Evolutionary conservation across 2,888 invertebrate species (phyloP), one percentile per base, ranked within the genome.

Genomic region (Salpingus planirostris): DNA sequence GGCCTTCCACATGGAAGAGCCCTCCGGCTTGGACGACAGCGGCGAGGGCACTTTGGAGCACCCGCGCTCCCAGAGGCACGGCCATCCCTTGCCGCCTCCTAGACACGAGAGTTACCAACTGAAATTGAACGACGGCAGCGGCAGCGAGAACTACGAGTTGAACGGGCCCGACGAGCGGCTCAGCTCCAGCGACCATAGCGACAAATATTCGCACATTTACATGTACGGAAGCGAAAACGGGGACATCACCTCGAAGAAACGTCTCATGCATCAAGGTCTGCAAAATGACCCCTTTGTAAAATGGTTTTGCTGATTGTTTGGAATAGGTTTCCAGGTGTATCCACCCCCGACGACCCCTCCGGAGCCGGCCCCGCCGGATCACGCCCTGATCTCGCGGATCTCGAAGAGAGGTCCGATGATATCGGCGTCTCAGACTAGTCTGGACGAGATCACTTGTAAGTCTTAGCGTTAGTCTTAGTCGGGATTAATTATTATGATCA

Each of bases 1-100:
- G 57, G 84, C 91, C 11, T 88, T 88, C 64, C 82, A 90, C 44
- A 78, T 90, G 77, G 89, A 89, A 59, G 86, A 86, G 54, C 75
- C 66, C 2, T 54, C 57, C 6, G 64, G 61, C 43, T 60, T 72
- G 39, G 70, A 73, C 50, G 78, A 79, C 59, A 78, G 78, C 32
- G 80, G 78, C 2, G 80, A 80, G 57, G 78, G 78, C 10, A 78
- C 78, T 13, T 60, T 79, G 55, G 85, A 78, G 59, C 80, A 74
- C 69, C 83, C 69, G 54, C 79, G 74, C 70, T 77, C 64, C 58
- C 77, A 62, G 65, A 70, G 65, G 64, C 62, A 62, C 35, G 59
- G 60, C 3, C 54, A 76, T 40, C 69, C 78, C 46, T 48, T 67
- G 39, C 80, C 80, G 2, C 85, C 86, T 24, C 83, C 85, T 0